Evolutionary conservation across 2,113 vertebrate genomes (phyloP).

Genomic region (Merops nubicus): DNA sequence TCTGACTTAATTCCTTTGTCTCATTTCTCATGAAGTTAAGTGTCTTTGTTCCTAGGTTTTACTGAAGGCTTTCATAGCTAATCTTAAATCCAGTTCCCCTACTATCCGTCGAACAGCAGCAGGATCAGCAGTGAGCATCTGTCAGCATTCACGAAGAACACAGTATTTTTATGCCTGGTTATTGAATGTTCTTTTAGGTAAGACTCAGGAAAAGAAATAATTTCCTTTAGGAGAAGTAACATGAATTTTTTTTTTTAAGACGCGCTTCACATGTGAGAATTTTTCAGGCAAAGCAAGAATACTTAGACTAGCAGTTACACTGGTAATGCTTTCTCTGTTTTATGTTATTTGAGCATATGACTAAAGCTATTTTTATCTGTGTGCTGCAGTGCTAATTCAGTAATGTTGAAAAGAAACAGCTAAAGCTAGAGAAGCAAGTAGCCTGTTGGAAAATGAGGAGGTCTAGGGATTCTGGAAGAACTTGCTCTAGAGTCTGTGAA

Average conservation of each 20-base stretch:
- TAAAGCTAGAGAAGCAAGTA: neutral
- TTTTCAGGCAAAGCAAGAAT: neutral
- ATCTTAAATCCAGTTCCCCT: constrained; percentile 91
- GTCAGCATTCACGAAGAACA: constrained; percentile 90
- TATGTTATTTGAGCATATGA: neutral
- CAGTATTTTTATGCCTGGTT: constrained; percentile 98
- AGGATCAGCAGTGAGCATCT: constrained; percentile 88
- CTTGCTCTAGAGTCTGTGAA: neutral
- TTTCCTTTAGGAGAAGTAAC: neutral
- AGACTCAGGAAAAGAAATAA: neutral
- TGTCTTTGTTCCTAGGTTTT: constrained; percentile 79
- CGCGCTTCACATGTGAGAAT: neutral
- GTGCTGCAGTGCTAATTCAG: neutral
- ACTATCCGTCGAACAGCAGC: constrained; percentile 93
- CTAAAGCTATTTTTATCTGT: neutral
- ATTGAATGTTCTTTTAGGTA: constrained; percentile 92
- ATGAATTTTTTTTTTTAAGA: neutral
- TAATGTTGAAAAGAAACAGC: neutral
- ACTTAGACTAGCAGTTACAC: neutral
- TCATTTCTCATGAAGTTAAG: neutral
- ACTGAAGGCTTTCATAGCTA: constrained; percentile 92
- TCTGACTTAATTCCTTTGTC: neutral
- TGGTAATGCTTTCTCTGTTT: neutral
- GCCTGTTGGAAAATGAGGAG: neutral
- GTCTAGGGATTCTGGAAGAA: neutral